phyloP scores from a whole-genome alignment of 1,140 invertebrate species.

The Eriosoma lanigerum region DNA sequence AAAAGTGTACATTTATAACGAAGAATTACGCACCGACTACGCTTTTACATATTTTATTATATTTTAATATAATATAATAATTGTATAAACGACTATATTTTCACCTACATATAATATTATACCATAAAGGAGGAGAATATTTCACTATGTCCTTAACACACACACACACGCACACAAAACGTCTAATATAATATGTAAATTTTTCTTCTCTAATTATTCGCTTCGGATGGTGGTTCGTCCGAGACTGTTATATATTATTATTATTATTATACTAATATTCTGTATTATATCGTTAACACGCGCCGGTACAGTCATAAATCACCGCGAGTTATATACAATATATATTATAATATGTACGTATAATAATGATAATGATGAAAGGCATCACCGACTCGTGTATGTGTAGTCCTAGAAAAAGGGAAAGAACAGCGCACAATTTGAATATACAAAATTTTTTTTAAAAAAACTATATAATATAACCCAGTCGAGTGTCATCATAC shows the following conservation, averaged over 20 bases:
- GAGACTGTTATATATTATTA: too few species aligned
- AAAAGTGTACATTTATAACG: background rate
- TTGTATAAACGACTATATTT: background rate
- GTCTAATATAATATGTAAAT: slow-evolving; percentile 21
- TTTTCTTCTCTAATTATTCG: slow-evolving; percentile 40
- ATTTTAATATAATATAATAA: background rate
- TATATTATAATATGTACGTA: background rate
- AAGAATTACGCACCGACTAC: background rate
- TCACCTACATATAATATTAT: background rate
- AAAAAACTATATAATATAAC: slow-evolving; percentile 12
- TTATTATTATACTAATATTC: too few species aligned
- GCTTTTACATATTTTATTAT: background rate
- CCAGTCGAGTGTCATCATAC: slow-evolving; percentile 35
- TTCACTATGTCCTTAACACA: background rate
- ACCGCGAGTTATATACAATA: slow-evolving; percentile 7
- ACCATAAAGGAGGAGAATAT: background rate
- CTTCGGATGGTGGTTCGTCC: slow-evolving; percentile 28
- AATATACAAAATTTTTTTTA: slow-evolving; percentile 28
- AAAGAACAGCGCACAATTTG: slow-evolving; percentile 31
- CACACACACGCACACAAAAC: background rate
- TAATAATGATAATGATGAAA: slow-evolving; percentile 13
- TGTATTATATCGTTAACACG: slow-evolving; percentile 27
- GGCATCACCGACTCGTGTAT: background rate
- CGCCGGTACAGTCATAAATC: slow-evolving; percentile 32
- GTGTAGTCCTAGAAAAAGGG: slow-evolving; percentile 20